Conservation (phyloP, 2,888 invertebrate genomes). For the Lasioglossum oenotherae region DNA sequence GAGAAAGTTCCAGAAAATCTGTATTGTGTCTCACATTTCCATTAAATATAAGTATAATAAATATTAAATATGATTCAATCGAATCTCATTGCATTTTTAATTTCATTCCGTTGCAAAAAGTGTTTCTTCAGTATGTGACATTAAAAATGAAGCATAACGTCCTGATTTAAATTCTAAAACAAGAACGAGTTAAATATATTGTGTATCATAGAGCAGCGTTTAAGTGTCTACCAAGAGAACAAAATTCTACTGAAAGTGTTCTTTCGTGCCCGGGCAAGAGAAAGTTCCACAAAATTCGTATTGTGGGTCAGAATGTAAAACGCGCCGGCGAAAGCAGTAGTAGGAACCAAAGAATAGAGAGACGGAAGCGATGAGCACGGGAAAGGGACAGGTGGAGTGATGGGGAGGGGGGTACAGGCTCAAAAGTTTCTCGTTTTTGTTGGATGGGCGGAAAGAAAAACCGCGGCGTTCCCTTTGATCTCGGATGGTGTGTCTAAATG, state of each 20-base stretch:
- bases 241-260: neutral
- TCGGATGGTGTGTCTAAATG: slow-evolving; percentile 25
- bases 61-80: no score
- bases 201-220: neutral
- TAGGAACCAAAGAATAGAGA: neutral
- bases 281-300: neutral
- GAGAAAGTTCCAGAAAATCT: neutral
- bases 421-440: slow-evolving; percentile 18
- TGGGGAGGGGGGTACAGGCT: neutral
- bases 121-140: no score
- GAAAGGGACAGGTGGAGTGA: neutral
- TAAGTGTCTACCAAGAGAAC: neutral
- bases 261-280: neutral
- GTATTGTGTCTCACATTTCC: neutral
- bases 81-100: no score
- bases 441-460: slow-evolving; percentile 22
- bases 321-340: neutral
- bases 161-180: no score
- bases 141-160: no score
- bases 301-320: neutral
- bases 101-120: no score
- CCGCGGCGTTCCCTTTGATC: slow-evolving; percentile 45
- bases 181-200: no score
- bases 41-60: no score
- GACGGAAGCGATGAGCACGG: neutral